phyloP scores from a whole-genome alignment of 2,888 invertebrate genomes.

The Urechis unicinctus region DNA sequence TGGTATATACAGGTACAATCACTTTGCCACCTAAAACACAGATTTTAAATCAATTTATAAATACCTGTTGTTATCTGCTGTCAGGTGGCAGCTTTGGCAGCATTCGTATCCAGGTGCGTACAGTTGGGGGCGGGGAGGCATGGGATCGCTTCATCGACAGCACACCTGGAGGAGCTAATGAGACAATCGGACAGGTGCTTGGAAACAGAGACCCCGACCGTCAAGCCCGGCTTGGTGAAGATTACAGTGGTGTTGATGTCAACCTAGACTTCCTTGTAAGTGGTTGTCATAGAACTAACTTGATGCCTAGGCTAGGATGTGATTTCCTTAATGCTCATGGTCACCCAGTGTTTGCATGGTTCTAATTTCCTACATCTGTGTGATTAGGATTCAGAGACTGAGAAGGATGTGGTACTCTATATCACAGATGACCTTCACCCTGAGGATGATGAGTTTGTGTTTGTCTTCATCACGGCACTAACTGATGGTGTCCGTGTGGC shows the following conservation, averaged over 20 bases:
- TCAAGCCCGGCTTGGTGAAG: slow-evolving; percentile 29
- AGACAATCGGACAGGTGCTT: slow-evolving; percentile 36
- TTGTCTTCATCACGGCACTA: slow-evolving; percentile 39
- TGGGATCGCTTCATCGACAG: slow-evolving; percentile 38
- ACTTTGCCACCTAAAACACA: too few relatives aligned
- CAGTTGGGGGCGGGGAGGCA: slow-evolving; percentile 45
- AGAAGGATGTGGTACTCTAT: slow-evolving; percentile 26
- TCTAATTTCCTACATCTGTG: too few relatives aligned
- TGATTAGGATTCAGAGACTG: slow-evolving; percentile 25
- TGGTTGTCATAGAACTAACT: background rate
- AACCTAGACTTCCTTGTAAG: slow-evolving; percentile 24
- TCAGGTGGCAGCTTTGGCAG: slow-evolving; percentile 40
- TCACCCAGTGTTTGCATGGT: too few relatives aligned
- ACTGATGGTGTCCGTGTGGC: slow-evolving; percentile 43
- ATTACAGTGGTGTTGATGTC: slow-evolving; percentile 35
- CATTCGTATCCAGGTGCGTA: slow-evolving; percentile 35
- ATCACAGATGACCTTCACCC: slow-evolving; percentile 36
- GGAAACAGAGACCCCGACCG: slow-evolving; percentile 27
- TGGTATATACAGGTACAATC: too few relatives aligned
- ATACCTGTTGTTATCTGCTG: background rate
- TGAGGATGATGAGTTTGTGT: slow-evolving; percentile 38
- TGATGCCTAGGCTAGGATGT: background rate
- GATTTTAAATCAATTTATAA: background rate
- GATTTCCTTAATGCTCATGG: too few relatives aligned
- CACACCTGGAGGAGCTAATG: slow-evolving; percentile 22